phyloP scores from a whole-genome alignment of 2,888 invertebrate species.

The Eupeodes luniger region DNA sequence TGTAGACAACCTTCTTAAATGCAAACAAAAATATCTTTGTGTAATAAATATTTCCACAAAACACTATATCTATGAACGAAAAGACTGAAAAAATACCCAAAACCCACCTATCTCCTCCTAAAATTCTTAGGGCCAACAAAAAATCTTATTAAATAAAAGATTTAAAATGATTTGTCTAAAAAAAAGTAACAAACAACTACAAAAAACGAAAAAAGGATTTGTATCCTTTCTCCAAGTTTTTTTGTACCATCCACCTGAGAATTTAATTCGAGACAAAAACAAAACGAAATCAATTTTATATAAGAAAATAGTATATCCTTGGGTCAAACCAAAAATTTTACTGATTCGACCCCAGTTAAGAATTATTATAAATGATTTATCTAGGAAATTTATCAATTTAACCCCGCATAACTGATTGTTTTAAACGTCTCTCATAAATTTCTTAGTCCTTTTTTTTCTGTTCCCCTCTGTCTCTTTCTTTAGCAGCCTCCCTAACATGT shows the following conservation, averaged over 20 bases:
- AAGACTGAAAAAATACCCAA: too few species aligned
- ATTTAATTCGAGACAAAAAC: background rate
- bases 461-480: too few species aligned
- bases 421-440: slow-evolving; percentile 45
- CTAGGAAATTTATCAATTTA: slow-evolving; percentile 37
- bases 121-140: too few species aligned
- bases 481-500: too few species aligned
- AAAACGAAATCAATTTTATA: background rate
- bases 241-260: background rate
- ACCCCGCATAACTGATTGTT: slow-evolving; percentile 49
- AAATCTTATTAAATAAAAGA: background rate
- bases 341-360: slow-evolving; percentile 10
- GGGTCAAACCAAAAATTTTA: background rate
- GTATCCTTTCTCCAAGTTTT: background rate
- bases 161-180: background rate
- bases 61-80: too few species aligned
- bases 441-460: background rate
- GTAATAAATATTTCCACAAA: too few species aligned
- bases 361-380: slow-evolving; percentile 32
- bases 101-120: too few species aligned
- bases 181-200: background rate
- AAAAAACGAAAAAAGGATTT: background rate
- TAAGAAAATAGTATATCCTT: background rate
- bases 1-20: too few species aligned
- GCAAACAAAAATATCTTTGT: too few species aligned